Base-by-base conservation (phyloP, 2,888 invertebrate genomes). In the Apamea epomidion region DNA sequence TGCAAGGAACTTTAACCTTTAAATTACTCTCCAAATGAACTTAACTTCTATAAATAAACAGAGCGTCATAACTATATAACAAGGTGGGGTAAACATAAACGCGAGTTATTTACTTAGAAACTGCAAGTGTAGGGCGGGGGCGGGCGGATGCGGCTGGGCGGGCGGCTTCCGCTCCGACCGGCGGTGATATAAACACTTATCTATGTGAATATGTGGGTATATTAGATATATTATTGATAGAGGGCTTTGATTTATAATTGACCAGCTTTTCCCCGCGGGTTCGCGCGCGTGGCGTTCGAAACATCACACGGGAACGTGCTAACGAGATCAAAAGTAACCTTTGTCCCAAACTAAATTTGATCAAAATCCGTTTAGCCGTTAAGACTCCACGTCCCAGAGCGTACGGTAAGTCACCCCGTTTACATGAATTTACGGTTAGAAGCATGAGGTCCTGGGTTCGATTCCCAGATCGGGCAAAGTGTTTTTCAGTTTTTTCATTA, bases 111-210 rank as follows among this genome's bases (percentile, higher is more conserved):
- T 73, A 75, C 86, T 62, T 81, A 64, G 84, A 78, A 84, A 86
- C 81, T 86, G 87, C 87, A 87, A 86, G 86, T 86, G 81, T 86
- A 65, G 74, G 81, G 67, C 76, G 79, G 74, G 70, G 82, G 76
- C 65, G 85, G 80, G 77, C 75, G 85, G 81, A 76, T 54, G 67
- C 62, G 71, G 69, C n/a, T 32, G 76, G 86, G 77, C 77, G 76
- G 85, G 74, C 74, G 76, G 65, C 65, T 74, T 87, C 81, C 87
- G 81, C 37, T 67, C 60, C 65, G 51, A 75, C 64, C 37, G 18
- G 45, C 25, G 25, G 37, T 65, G 60, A 62, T 68, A 21, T 62
- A 60, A 78, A 71, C 74, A 78, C 51, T 62, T 76, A 73, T 64
- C 42, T 83, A 37, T 73, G 29, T 73, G 18, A 16, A 60, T 78